These are phyloP conservation scores for Halichondria panicea DNA, from an alignment of 37 sponge, comb jelly and placozoan genomes.

Conservation along the genomic window DNA sequence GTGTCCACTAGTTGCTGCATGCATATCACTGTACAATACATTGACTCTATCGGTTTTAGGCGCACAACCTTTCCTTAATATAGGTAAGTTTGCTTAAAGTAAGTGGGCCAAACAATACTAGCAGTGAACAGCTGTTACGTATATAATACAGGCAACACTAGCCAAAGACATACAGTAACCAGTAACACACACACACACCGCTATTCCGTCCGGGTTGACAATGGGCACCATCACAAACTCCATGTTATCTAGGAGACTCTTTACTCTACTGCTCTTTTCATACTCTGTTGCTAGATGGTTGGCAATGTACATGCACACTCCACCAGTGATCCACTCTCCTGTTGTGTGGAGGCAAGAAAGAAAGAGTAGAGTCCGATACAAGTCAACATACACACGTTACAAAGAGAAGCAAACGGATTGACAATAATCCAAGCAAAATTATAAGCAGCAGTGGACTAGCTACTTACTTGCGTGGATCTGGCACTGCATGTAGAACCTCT, in stretches of 20 bases:
- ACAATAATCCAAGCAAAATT: no score
- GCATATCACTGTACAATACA: no score
- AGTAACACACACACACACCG: conserved; percentile 47
- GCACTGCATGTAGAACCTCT: conserved; percentile 76
- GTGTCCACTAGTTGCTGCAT: no score
- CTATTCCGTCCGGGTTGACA: conserved; percentile 88
- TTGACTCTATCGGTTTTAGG: no score
- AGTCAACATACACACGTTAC: background rate
- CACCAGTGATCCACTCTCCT: conserved; percentile 89
- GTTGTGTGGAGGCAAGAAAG: background rate
- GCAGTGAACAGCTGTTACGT: no score
- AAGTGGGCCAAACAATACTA: background rate
- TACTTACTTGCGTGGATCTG: conserved; percentile 82
- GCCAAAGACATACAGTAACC: no score
- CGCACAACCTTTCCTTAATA: no score
- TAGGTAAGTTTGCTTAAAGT: no score
- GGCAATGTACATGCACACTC: conserved; percentile 69
- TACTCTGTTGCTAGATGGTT: conserved; percentile 19
- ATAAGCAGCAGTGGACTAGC: no score
- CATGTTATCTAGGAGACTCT: conserved; percentile 12
- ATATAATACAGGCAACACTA: no score
- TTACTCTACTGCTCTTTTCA: conserved; percentile 8
- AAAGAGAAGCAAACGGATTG: no score
- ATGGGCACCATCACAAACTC: conserved; percentile 77
- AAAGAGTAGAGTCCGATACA: background rate